These are phyloP conservation scores for Pyrochroa serraticornis DNA, from an alignment of 2,888 invertebrate species.

Conservation along the genomic window DNA sequence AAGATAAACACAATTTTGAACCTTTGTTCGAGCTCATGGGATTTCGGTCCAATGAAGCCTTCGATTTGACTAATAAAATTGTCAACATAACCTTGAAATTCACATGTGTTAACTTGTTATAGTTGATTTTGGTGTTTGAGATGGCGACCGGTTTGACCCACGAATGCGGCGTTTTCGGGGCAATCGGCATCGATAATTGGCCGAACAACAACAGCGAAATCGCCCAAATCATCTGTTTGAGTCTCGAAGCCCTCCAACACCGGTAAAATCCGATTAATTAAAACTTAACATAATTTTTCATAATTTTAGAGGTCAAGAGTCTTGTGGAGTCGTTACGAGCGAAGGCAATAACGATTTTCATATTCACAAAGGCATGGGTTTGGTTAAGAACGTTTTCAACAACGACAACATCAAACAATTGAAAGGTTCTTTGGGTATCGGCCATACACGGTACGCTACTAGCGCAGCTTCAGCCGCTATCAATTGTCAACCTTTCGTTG, in stretches of 20 bases:
- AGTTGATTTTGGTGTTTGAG: no score
- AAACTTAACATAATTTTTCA: constrained; percentile 6
- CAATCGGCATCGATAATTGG: constrained; percentile 70
- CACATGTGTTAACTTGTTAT: no score
- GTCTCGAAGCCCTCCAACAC: constrained; percentile 90
- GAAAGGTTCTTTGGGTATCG: constrained; percentile 90
- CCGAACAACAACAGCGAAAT: constrained; percentile 66
- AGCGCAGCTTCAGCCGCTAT: constrained; percentile 89
- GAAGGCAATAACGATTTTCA: constrained; percentile 82
- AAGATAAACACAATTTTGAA: no score
- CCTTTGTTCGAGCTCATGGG: no score
- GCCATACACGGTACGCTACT: constrained; percentile 97
- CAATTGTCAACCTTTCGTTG: constrained; percentile 98
- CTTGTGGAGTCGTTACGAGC: constrained; percentile 94
- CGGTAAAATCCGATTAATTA: constrained; percentile 68
- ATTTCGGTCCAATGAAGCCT: no score
- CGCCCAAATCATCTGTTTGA: constrained; percentile 88
- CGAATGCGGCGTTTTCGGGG: constrained; percentile 95
- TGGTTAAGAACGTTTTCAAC: constrained; percentile 91
- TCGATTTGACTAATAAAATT: no score
- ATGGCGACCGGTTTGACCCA: constrained; percentile 66
- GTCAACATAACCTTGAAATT: no score
- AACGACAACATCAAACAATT: constrained; percentile 85
- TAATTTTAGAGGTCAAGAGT: constrained; percentile 95
- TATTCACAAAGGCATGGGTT: constrained; percentile 92